A percentile compares a stretch with the other conserved stretches of the same genome.
These are phyloP conservation scores for Pinna nobilis DNA, from an alignment of 1,140 invertebrate species.

Conservation along the genomic window DNA sequence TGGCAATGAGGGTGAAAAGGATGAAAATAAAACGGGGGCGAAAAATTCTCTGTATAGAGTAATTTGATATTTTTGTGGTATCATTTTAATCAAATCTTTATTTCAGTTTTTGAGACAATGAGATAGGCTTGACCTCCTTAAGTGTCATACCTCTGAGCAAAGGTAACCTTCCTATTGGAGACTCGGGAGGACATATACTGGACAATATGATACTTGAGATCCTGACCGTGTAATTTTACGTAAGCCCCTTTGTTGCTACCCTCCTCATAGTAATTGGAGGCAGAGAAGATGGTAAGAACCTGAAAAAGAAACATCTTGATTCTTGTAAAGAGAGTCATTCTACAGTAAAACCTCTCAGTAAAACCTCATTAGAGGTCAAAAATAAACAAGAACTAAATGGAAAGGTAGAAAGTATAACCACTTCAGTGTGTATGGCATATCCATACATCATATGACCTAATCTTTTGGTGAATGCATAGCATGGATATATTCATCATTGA, in stretches of 20 bases:
- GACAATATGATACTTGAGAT: conserved; percentile 85
- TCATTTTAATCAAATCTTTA: too few species aligned
- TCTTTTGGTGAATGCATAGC: too few species aligned
- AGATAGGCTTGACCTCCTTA: too few species aligned
- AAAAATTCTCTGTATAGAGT: too few species aligned
- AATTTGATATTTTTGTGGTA: too few species aligned
- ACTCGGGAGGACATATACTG: conserved; percentile 82
- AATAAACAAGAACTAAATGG: background rate
- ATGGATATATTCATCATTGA: too few species aligned
- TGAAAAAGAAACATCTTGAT: conserved; percentile 66
- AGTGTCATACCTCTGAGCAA: conserved; percentile 82
- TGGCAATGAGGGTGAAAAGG: too few species aligned
- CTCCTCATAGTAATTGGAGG: conserved; percentile 94
- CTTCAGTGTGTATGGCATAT: too few species aligned
- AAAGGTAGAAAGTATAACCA: background rate
- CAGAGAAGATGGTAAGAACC: conserved; percentile 95
- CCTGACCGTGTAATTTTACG: conserved; percentile 83
- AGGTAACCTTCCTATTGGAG: conserved; percentile 80
- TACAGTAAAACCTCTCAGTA: background rate
- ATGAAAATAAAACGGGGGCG: too few species aligned
- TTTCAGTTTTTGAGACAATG: too few species aligned
- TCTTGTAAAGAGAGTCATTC: background rate
- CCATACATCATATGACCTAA: too few species aligned
- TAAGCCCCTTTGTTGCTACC: conserved; percentile 95
- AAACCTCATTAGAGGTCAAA: background rate